Base-by-base conservation (phyloP, 2,797 vertebrate species). In the Sorex maritimensis region DNA sequence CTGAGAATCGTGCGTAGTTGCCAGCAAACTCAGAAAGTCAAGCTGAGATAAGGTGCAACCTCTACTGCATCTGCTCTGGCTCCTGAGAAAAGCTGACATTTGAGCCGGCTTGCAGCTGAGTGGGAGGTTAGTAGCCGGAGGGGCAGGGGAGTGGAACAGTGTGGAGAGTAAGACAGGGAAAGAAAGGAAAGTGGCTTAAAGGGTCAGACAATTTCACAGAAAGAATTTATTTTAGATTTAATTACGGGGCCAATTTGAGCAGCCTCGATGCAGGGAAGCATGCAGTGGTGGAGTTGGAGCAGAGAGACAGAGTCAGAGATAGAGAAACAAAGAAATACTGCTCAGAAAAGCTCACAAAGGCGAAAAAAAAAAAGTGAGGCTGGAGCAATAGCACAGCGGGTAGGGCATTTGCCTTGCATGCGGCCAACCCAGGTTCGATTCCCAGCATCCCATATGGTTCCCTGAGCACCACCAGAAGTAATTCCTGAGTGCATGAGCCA, bases 211-310 rank as follows among this genome's bases (percentile, higher is more conserved):
- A 38, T 78, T 73, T 83, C 69, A 77, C 81, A n/a, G 71, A 77
- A 90, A 74, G 1, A 68, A 93, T 30, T 90, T 88, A 61, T n/a
- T 89, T 93, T 90, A 91, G 85, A 87, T 94, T 52, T 94, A 63
- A 72, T 15, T 63, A 24, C 67, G 52, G 46, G 69, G 68, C 44
- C 73, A 9, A 90, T 44, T 24, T 84, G 75, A 46, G 15, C 26
- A 65, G 28, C 5, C 24, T 94, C 68, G 58, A 69, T 69, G 17
- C 46, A 67, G 21, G 61, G 34, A 92, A 77, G n/a, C 5, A 14
- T n/a, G 52, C 34, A 69, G 26, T 61, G 63, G 72, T 30, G 1
- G 67, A n/a, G 49, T 15, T 74, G 83, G 52, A 49, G 19, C 17
- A 65, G 49, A 21, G 3, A 34, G 5, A 41, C 41, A 52, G 30